Conservation (phyloP, 2,113 vertebrate species). For the Galbula dea region DNA sequence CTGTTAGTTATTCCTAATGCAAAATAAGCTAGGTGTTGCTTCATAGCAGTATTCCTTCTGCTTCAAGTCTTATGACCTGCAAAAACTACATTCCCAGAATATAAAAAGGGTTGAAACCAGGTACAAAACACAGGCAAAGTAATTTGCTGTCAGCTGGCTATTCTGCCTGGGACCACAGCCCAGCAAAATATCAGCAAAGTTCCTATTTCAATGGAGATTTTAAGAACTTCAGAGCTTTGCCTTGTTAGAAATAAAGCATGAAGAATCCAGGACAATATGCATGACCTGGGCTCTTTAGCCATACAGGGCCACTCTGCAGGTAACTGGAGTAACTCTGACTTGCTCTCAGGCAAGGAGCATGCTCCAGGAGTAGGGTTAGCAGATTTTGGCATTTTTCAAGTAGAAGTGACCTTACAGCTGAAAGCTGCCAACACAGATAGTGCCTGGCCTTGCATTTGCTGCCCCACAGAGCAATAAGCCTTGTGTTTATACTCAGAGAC, state of each 20-base stretch:
- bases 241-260: not conserved
- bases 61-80: not conserved
- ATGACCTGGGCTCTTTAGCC: not conserved
- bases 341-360: not conserved
- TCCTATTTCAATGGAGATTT: not conserved
- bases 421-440: not conserved
- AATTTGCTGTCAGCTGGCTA: not conserved
- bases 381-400: not conserved
- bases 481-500: not conserved
- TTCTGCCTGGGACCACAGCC: not conserved
- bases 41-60: not conserved
- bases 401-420: not conserved
- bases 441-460: not conserved
- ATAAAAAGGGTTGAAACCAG: not conserved
- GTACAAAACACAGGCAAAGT: not conserved
- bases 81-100: not conserved
- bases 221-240: not conserved
- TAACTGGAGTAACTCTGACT: not conserved
- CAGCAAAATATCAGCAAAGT: not conserved
- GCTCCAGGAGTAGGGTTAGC: not conserved
- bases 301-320: no score
- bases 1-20: not conserved
- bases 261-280: not conserved
- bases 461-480: not conserved
- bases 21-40: not conserved